Evolutionary conservation across 2,888 invertebrate species (phyloP).

Genomic region (Ormia ochracea): DNA sequence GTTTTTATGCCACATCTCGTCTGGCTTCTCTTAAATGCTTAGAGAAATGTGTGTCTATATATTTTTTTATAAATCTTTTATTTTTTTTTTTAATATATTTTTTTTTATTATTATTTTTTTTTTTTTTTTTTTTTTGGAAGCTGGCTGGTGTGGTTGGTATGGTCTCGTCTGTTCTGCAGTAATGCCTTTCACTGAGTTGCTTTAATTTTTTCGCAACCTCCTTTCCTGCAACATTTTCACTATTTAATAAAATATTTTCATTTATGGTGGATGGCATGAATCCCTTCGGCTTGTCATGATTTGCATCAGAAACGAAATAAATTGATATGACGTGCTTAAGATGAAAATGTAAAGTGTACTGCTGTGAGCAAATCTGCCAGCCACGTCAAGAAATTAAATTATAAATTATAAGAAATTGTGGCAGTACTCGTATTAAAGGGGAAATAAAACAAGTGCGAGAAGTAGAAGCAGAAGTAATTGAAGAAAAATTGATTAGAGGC

Average conservation of each 20-base stretch:
- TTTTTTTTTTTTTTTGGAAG: too few relatives aligned
- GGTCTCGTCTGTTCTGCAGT: slow-evolving; percentile 1
- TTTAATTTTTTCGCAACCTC: not conserved
- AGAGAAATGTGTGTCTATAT: slow-evolving; percentile 11
- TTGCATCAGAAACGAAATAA: slow-evolving; percentile 51
- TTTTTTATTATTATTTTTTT: too few relatives aligned
- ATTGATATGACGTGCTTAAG: slow-evolving; percentile 55
- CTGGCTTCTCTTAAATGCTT: not conserved
- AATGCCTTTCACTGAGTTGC: not conserved
- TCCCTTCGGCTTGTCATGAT: slow-evolving; percentile 30
- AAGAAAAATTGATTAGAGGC: too few relatives aligned
- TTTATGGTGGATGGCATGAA: not conserved
- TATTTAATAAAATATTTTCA: not conserved
- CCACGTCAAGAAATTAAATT: not conserved
- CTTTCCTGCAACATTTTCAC: not conserved
- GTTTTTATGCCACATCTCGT: not conserved
- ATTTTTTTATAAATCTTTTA: not conserved
- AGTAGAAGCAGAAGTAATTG: too few relatives aligned
- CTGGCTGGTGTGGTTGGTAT: slow-evolving; percentile 21
- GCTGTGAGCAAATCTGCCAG: not conserved
- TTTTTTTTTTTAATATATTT: too few relatives aligned
- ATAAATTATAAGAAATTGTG: not conserved
- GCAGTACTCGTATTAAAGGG: not conserved
- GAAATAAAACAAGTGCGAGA: not conserved
- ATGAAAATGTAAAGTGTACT: slow-evolving; percentile 33